A percentile compares a stretch with the other conserved stretches of the same genome.
Conservation (phyloP, 2,888 invertebrate genomes). For the Lottia gigantea region DNA sequence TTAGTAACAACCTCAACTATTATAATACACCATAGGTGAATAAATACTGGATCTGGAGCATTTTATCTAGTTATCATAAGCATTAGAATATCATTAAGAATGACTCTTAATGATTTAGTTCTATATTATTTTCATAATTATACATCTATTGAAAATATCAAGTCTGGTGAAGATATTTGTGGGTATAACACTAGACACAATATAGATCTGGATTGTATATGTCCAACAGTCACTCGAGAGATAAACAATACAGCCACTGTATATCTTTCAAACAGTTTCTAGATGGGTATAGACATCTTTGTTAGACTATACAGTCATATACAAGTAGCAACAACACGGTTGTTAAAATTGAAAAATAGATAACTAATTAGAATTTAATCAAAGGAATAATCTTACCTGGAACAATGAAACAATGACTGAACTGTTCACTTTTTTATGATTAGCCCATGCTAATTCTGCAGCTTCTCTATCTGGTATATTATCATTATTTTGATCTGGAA, state of each 20-base stretch:
- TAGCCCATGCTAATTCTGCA: conserved; percentile 77
- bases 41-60: no score
- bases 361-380: no score
- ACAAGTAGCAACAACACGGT: no score
- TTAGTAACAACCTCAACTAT: no score
- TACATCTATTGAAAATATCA: no score
- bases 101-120: no score
- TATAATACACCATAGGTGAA: no score
- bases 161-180: no score
- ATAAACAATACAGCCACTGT: not conserved
- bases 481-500: conserved; percentile 66
- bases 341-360: not conserved
- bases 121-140: no score
- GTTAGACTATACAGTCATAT: no score
- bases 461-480: conserved; percentile 55
- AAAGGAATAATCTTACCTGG: conserved; percentile 74
- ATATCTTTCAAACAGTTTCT: not conserved
- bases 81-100: no score
- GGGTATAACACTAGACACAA: not conserved
- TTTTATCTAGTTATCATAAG: no score
- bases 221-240: not conserved
- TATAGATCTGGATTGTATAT: not conserved
- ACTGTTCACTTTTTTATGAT: conserved; percentile 78
- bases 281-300: not conserved
- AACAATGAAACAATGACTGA: conserved; percentile 82